These are phyloP conservation scores for Sminthurides aquaticus DNA, from an alignment of 2,888 invertebrate species.

Conservation along the genomic window DNA sequence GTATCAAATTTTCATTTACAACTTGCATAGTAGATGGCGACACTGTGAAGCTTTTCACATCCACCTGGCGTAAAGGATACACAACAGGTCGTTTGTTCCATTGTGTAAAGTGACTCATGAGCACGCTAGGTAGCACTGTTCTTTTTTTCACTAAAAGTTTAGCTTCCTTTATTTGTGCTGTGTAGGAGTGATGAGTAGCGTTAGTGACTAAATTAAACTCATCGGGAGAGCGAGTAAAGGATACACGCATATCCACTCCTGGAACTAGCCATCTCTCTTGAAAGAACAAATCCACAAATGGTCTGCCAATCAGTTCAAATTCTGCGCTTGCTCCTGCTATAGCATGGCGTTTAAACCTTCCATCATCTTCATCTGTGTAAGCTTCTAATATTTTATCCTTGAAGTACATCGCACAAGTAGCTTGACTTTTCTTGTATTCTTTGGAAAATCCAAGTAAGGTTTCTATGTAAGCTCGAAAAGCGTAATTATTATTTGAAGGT, in stretches of 20 bases:
- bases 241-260: slow-evolving; percentile 23
- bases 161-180: slow-evolving; percentile 19
- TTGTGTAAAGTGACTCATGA: slow-evolving; percentile 12
- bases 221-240: slow-evolving; percentile 15
- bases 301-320: slow-evolving; percentile 28
- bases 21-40: slow-evolving; percentile 15
- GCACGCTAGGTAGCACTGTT: slow-evolving; percentile 18
- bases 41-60: slow-evolving; percentile 21
- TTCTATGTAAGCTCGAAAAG: slow-evolving; percentile 8
- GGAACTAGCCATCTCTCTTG: slow-evolving; percentile 22
- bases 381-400: too few relatives aligned
- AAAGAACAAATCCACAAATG: slow-evolving; percentile 20
- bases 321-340: too few relatives aligned
- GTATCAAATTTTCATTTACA: slow-evolving; percentile 23
- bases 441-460: slow-evolving; percentile 1
- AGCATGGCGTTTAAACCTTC: too few relatives aligned
- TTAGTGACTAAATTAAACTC: slow-evolving; percentile 18
- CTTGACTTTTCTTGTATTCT: slow-evolving; percentile 8
- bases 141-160: slow-evolving; percentile 16
- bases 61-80: slow-evolving; percentile 19
- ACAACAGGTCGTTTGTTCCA: slow-evolving; percentile 14
- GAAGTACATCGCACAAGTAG: background rate
- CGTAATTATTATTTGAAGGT: background rate
- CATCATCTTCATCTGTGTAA: too few relatives aligned
- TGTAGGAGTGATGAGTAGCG: background rate